Base-by-base conservation (phyloP, 2,888 invertebrate genomes). In the Eucera pruinosa region DNA sequence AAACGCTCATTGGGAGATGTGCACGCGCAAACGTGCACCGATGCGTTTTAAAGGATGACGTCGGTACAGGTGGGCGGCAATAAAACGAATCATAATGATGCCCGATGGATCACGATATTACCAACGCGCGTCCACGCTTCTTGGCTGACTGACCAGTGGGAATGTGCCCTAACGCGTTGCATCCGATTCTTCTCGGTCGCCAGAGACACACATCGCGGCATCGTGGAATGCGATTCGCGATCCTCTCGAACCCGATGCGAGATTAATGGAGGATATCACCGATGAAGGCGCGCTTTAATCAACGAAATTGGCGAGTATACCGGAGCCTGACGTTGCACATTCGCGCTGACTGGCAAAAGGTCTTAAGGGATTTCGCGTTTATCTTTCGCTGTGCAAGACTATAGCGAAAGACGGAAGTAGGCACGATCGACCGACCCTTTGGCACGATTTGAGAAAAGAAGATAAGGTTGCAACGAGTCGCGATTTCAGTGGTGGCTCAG, bases 31-130 rank as follows among this genome's bases (percentile, higher is more conserved):
- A 54, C 36, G 18, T 54, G 23, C 43, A 36, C 4, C 25, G n/a
- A 33, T 39, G 39, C 50, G n/a, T 45, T 61, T 36, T 30, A 25
- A 45, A 52, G 39, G 50, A 65, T 47, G 66, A n/a, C 60, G 18
- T 47, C 43, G 45, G 41, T 69, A 68, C 48, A 77, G 72, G 72
- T 75, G 78, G 82, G 77, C 78, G 81, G 84, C 71, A 84, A 80
- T 86, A 83, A 86, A 87, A 81, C 87, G 83, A 86, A 88, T 88
- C 86, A 84, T 84, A 86, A 86, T 84, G 87, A 85, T 81, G 78
- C 82, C 66, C 83, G 86, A 88, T 88, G 86, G 87, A 87, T 88
- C 87, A 86, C 85, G 66, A 78, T 81, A 86, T 89, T 88, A 86
- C 80, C 81, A 71, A 84, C 81, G 86, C 81, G 83, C 83, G 80